phyloP scores from a whole-genome alignment of 1,140 invertebrate species.

The Ceratina australensis region DNA sequence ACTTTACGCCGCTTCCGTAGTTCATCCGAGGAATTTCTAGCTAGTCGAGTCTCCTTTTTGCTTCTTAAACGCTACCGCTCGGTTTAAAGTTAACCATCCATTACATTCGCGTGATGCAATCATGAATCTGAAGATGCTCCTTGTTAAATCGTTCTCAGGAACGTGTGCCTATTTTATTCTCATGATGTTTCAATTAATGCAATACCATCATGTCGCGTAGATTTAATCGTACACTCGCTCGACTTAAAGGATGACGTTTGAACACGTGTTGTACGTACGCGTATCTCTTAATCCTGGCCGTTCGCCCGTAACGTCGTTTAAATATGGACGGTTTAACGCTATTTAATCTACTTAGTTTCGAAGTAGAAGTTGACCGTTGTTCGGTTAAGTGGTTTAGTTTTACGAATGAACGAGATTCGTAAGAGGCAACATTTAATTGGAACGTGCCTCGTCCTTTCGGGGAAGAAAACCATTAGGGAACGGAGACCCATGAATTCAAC shows the following conservation, averaged over 20 bases:
- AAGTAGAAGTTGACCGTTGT: slow-evolving; percentile 29
- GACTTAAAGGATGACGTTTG: no score
- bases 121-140: slow-evolving; percentile 11
- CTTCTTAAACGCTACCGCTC: neutral
- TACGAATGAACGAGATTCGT: slow-evolving; percentile 60
- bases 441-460: slow-evolving; percentile 53
- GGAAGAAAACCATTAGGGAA: slow-evolving; percentile 42
- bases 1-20: neutral
- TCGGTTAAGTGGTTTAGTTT: slow-evolving; percentile 62
- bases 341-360: slow-evolving; percentile 58
- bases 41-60: slow-evolving; percentile 2
- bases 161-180: no score
- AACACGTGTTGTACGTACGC: neutral
- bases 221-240: no score
- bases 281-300: neutral
- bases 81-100: slow-evolving; percentile 2
- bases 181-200: no score
- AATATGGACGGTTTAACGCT: slow-evolving; percentile 47
- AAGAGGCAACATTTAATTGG: slow-evolving; percentile 62
- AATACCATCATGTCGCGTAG: no score
- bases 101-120: neutral
- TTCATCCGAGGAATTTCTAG: slow-evolving; percentile 29
- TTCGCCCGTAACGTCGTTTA: slow-evolving; percentile 25
- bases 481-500: slow-evolving; percentile 42
- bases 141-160: slow-evolving; percentile 3